phyloP scores from a whole-genome alignment of 2,113 vertebrate species.

The Calcarius ornatus region DNA sequence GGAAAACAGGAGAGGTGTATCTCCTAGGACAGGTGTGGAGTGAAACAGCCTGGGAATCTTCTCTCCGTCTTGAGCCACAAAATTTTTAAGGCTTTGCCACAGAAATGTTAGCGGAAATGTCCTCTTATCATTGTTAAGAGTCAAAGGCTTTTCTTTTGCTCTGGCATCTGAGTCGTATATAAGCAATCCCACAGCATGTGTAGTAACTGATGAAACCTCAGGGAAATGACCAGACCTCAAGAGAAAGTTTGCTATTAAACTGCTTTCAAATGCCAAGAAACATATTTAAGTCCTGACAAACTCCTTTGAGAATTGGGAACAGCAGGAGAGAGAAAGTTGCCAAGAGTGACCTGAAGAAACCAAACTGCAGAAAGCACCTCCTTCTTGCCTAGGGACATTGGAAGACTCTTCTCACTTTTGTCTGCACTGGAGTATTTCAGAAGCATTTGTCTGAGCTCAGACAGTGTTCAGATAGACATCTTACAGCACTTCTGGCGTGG shows the following conservation, averaged over 20 bases:
- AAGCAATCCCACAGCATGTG: not conserved
- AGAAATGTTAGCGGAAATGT: not conserved
- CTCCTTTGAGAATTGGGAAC: not conserved
- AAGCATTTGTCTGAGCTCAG: not conserved
- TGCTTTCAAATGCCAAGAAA: not conserved
- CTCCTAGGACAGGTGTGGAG: not conserved
- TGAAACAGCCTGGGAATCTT: not conserved
- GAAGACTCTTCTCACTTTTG: not conserved
- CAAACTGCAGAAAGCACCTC: not conserved
- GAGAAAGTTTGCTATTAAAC: conserved; percentile 23
- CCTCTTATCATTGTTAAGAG: not conserved
- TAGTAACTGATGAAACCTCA: conserved; percentile 10
- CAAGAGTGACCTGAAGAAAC: conserved; percentile 9
- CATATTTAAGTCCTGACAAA: not conserved
- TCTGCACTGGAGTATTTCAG: not conserved
- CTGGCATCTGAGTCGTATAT: not conserved
- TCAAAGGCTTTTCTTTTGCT: not conserved
- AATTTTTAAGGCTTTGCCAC: not conserved
- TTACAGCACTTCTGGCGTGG: not conserved
- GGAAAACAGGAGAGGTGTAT: not conserved
- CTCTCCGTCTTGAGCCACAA: not conserved
- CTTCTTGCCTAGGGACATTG: not conserved
- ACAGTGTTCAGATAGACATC: not conserved
- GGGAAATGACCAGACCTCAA: conserved; percentile 14
- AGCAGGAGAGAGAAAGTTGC: not conserved